Evolutionary conservation across 2,797 vertebrate species (phyloP), one percentile per base, ranked within the genome.

Genomic region (Acipenser transmontanus): DNA sequence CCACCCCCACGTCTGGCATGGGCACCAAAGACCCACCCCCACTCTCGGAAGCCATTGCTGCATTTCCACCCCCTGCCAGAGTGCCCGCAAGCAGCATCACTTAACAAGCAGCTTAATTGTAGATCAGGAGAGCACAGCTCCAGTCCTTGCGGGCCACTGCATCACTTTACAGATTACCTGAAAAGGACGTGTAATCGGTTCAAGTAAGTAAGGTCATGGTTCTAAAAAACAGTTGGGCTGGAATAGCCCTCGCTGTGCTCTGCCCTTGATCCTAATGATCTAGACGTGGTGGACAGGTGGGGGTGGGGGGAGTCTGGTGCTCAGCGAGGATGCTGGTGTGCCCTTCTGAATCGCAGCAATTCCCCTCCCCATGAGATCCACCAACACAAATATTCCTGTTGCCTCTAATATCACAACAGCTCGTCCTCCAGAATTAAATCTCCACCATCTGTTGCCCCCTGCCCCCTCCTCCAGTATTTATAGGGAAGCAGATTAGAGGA

Each of bases 401-500:
- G 54, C 54, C 54, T 57, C n/a, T 47, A 1, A 8, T 47, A 10
- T 61, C 60, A 61, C 60, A 20, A 17, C 47, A 11, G 60, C 47
- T 4, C 17, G 47, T 64, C 52, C 67, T 57, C 20, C 60, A 67
- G 59, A 11, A 48, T 63, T 63, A 63, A 68, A 68, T 63, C 62
- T 69, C 67, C 60, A 54, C 76, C 81, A 69, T 78, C 77, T 86
- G 76, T 70, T 79, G 69, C 7, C 68, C 66, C 61, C 48, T 62
- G 50, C 65, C 62, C 63, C 47, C 48, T 49, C 71, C 72, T 10
- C 50, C 70, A 49, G 80, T 85, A 88, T 88, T 91, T 91, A 90
- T 86, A 89, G 84, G 78, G 84, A 88, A 83, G 85, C 82, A 67
- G 81, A 87, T 92, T 88, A 91, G 84, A 85, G 80, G 87, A 89